These are phyloP conservation scores for Brenthis ino DNA, from an alignment of 2,888 invertebrate genomes.

Conservation along the genomic window DNA sequence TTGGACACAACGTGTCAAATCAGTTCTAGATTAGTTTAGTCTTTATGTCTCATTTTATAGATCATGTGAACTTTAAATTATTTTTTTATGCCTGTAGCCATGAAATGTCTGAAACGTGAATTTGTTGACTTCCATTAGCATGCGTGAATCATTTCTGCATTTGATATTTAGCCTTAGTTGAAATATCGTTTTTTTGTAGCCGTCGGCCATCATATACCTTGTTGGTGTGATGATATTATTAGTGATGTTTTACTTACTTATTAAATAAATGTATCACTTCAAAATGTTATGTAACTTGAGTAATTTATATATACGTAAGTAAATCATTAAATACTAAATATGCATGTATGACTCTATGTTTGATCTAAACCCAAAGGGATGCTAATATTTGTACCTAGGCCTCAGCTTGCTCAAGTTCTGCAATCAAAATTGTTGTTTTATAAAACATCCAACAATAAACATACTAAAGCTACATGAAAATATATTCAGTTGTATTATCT, in stretches of 20 bases:
- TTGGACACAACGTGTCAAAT: background rate
- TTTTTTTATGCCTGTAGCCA: conserved; percentile 13
- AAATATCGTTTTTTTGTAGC: conserved; percentile 9
- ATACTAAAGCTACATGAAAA: no score
- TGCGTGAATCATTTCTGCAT: background rate
- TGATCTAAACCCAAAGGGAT: no score
- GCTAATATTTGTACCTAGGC: no score
- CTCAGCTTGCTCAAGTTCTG: no score
- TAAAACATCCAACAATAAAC: no score
- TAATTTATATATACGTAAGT: background rate
- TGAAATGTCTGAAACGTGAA: conserved; percentile 20
- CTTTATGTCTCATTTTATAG: background rate
- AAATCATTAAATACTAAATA: no score
- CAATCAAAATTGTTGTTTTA: no score
- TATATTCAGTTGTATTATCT: no score
- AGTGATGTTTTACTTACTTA: background rate
- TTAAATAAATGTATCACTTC: conserved; percentile 5
- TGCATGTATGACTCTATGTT: no score
- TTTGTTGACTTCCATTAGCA: conserved; percentile 1
- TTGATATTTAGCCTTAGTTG: conserved; percentile 10
- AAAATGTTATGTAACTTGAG: background rate
- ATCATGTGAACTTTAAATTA: conserved; percentile 10
- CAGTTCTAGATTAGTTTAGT: background rate
- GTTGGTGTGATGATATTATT: background rate
- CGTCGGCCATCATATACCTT: conserved; percentile 17